Conservation (phyloP, 2,888 invertebrate genomes). For the Dascillus cervinus region DNA sequence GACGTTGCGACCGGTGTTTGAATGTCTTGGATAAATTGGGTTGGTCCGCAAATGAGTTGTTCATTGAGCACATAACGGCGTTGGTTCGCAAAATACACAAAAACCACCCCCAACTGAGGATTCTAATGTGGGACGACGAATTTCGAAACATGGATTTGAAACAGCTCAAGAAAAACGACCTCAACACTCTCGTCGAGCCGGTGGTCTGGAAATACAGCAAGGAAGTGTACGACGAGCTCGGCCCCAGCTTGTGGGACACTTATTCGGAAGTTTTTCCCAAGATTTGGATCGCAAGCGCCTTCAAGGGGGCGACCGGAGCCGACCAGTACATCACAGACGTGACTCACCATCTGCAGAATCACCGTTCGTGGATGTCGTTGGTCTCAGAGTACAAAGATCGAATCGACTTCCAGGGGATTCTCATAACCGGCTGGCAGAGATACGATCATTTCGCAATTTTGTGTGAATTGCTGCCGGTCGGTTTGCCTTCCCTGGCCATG, state of each 20-base stretch:
- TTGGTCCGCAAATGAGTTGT: slow-evolving; percentile 51
- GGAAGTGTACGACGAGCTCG: slow-evolving; percentile 36
- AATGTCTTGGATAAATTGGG: slow-evolving; percentile 31
- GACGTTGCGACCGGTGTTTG: slow-evolving; percentile 54
- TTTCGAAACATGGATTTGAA: slow-evolving; percentile 50
- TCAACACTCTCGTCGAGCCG: slow-evolving; percentile 51
- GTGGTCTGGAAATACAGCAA: slow-evolving; percentile 65
- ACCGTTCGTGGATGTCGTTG: slow-evolving; percentile 61
- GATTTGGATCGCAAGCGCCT: slow-evolving; percentile 78
- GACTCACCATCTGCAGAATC: slow-evolving; percentile 60
- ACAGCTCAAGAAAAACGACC: slow-evolving; percentile 41
- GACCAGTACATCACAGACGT: slow-evolving; percentile 48
- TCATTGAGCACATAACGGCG: slow-evolving; percentile 53
- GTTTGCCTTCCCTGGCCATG: slow-evolving; percentile 55
- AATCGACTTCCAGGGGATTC: slow-evolving; percentile 54
- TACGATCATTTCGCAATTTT: slow-evolving; percentile 59
- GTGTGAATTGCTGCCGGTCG: slow-evolving; percentile 56
- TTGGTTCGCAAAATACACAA: slow-evolving; percentile 45
- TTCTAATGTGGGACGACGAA: slow-evolving; percentile 81
- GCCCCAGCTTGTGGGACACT: slow-evolving; percentile 45
- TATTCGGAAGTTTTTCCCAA: slow-evolving; percentile 55
- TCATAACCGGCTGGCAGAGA: slow-evolving; percentile 67
- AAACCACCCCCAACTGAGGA: slow-evolving; percentile 45
- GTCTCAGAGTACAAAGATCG: slow-evolving; percentile 46
- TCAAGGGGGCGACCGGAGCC: slow-evolving; percentile 66